Evolutionary conservation across 2,888 invertebrate genomes (phyloP).

Genomic region (Agrenia bidenticulata): DNA sequence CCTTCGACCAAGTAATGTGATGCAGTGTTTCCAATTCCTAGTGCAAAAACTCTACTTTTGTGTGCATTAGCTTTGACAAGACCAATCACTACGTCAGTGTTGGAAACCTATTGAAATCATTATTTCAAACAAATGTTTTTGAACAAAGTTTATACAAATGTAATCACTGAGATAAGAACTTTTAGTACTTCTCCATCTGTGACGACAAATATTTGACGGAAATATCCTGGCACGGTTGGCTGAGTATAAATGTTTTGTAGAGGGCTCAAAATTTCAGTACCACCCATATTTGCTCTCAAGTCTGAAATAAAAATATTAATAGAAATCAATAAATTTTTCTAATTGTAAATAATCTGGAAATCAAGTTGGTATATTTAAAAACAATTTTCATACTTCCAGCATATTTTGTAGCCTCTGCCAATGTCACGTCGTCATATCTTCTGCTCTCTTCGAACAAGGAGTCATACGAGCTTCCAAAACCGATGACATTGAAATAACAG

Average conservation of each 20-base stretch:
- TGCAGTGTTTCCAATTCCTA: slow-evolving; percentile 56
- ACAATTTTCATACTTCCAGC: slow-evolving; percentile 31
- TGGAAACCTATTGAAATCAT: slow-evolving; percentile 45
- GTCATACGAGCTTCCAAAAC: slow-evolving; percentile 55
- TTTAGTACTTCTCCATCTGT: slow-evolving; percentile 56
- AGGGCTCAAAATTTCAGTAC: slow-evolving; percentile 55
- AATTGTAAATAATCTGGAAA: too few species aligned
- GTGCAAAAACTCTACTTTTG: slow-evolving; percentile 54
- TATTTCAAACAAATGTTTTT: background rate
- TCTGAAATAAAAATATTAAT: slow-evolving; percentile 25
- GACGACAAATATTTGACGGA: slow-evolving; percentile 55
- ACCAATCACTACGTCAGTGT: slow-evolving; percentile 54
- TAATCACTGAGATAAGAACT: background rate
- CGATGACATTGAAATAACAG: slow-evolving; percentile 57
- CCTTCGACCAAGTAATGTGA: slow-evolving; percentile 56
- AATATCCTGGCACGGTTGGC: slow-evolving; percentile 47
- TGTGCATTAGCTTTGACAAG: slow-evolving; percentile 53
- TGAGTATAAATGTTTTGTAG: slow-evolving; percentile 52
- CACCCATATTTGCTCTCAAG: slow-evolving; percentile 54
- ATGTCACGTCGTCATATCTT: slow-evolving; percentile 51
- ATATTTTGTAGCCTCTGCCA: slow-evolving; percentile 45
- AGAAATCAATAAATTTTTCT: slow-evolving; percentile 2
- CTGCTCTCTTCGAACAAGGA: slow-evolving; percentile 53
- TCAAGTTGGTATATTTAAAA: background rate
- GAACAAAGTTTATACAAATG: background rate